Percentiles rank a stretch among this genome's conserved stretches.
These are phyloP conservation scores for Hestina assimilis DNA, from an alignment of 1,140 invertebrate species.

Conservation along the genomic window DNA sequence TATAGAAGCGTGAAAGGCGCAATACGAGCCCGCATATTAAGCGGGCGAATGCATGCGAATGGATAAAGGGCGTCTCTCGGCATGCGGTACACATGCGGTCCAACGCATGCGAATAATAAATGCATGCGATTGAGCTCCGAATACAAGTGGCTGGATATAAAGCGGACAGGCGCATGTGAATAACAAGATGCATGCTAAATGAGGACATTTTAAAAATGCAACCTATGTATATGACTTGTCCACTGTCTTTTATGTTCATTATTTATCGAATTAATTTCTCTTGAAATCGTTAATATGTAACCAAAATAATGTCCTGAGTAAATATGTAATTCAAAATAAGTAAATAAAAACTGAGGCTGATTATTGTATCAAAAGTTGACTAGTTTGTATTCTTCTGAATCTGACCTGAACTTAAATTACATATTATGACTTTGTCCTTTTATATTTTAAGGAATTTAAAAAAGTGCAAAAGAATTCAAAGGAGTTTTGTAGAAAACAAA, in stretches of 20 bases:
- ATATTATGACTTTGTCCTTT: too few species aligned
- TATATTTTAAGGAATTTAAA: too few species aligned
- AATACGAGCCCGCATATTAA: constrained; percentile 27
- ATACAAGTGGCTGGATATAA: constrained; percentile 4
- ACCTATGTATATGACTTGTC: background rate
- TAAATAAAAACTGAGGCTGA: too few species aligned
- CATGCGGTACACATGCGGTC: constrained; percentile 12
- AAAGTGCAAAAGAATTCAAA: too few species aligned
- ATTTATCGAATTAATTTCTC: too few species aligned
- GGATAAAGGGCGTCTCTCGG: constrained; percentile 14
- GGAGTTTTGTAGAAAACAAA: too few species aligned
- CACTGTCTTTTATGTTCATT: background rate
- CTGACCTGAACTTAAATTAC: too few species aligned
- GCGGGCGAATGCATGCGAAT: constrained; percentile 20
- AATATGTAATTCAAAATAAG: too few species aligned
- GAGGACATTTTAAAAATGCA: background rate
- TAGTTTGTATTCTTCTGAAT: too few species aligned
- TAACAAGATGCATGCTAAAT: background rate
- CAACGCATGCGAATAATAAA: constrained; percentile 17
- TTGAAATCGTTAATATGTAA: background rate
- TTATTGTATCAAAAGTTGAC: too few species aligned
- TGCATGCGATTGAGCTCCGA: constrained; percentile 8
- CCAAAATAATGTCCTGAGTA: too few species aligned
- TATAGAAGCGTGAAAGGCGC: constrained; percentile 12
- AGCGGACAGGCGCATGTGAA: constrained; percentile 1